Evolutionary conservation across 64 coral and sea anemone species (phyloP).

Genomic region (Montipora foliosa): DNA sequence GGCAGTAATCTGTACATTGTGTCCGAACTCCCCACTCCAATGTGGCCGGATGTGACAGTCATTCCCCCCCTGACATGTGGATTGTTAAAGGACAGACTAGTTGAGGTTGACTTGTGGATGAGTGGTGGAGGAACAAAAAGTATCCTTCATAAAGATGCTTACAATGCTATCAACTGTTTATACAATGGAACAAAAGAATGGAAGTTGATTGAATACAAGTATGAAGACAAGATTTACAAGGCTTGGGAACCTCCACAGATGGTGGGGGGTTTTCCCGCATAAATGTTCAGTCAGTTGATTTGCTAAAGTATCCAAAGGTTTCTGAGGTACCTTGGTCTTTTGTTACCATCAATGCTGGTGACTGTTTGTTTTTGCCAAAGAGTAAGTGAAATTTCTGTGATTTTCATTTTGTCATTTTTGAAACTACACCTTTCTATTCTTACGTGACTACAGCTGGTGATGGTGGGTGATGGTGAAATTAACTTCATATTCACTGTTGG

Average conservation of each 20-base stretch:
- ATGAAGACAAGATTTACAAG: constrained; percentile 96
- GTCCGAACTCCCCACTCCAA: constrained; percentile 89
- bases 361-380: constrained; percentile 95
- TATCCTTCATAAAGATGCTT: constrained; percentile 98
- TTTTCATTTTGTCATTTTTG: not conserved
- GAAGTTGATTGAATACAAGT: constrained; percentile 97
- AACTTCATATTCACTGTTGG: not conserved
- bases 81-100: constrained; percentile 72
- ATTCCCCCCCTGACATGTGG: constrained; percentile 88
- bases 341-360: constrained; percentile 90
- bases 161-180: constrained; percentile 97
- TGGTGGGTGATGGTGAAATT: not conserved
- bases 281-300: constrained; percentile 78
- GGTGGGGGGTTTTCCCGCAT: constrained; percentile 90
- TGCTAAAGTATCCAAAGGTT: constrained; percentile 86
- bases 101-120: constrained; percentile 97
- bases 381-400: constrained; percentile 43
- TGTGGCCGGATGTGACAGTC: constrained; percentile 84
- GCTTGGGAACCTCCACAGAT: constrained; percentile 93
- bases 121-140: constrained; percentile 92
- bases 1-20: constrained; percentile 83
- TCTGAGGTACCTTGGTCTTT: constrained; percentile 87
- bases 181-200: constrained; percentile 97
- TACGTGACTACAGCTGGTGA: no score
- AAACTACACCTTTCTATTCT: not conserved